These are phyloP conservation scores for Fragum whitleyi DNA, from an alignment of 2,888 invertebrate genomes.

Conservation along the genomic window DNA sequence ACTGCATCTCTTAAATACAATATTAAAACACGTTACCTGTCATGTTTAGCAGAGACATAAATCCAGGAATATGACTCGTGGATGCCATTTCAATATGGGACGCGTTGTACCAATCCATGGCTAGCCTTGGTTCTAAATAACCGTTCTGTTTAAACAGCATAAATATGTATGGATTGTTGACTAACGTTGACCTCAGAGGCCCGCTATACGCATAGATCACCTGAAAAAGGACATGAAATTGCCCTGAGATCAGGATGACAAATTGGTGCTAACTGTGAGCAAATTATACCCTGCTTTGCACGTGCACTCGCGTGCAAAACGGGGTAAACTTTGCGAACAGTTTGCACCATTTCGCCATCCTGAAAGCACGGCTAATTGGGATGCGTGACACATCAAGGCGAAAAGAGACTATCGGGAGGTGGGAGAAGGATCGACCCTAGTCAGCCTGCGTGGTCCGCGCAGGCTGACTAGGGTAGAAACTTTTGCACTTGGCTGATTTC, in stretches of 20 bases:
- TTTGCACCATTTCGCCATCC: too few species aligned
- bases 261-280: too few species aligned
- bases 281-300: too few species aligned
- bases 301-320: too few species aligned
- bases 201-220: constrained; percentile 53
- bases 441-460: too few species aligned
- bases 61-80: background rate
- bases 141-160: constrained; percentile 55
- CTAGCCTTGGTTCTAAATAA: background rate
- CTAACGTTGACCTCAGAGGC: constrained; percentile 20
- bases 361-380: background rate
- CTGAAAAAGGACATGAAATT: too few species aligned
- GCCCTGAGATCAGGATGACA: too few species aligned
- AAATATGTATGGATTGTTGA: constrained; percentile 51
- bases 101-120: constrained; percentile 5
- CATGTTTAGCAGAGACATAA: constrained; percentile 6
- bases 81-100: background rate
- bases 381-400: background rate
- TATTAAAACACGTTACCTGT: too few species aligned
- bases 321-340: too few species aligned
- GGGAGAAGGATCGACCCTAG: background rate
- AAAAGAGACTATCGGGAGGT: background rate
- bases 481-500: too few species aligned
- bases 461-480: too few species aligned
- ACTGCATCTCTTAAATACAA: too few species aligned